Evolutionary conservation across 1,140 invertebrate genomes (phyloP), one percentile per base, ranked within the genome.

Genomic region (Coenobita brevimanus): DNA sequence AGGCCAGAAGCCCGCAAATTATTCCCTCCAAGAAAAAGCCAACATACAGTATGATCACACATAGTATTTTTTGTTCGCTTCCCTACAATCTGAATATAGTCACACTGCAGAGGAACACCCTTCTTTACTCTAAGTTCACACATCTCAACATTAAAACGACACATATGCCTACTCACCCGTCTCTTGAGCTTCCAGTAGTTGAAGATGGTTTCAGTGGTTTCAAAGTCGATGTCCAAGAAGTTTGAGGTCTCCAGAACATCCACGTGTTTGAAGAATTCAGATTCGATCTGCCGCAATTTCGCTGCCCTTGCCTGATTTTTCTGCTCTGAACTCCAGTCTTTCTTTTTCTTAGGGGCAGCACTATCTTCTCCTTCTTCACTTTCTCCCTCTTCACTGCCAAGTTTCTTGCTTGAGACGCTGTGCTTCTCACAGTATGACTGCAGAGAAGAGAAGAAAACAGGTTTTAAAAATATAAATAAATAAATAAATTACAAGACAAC

Each of bases 101-200:
- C n/a, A n/a, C n/a, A n/a, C n/a, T n/a, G n/a, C n/a, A n/a, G n/a
- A n/a, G n/a, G n/a, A n/a, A n/a, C n/a, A n/a, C n/a, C n/a, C n/a
- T n/a, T n/a, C n/a, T n/a, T n/a, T n/a, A n/a, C n/a, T n/a, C n/a
- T n/a, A n/a, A n/a, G n/a, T n/a, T n/a, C n/a, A n/a, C n/a, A n/a
- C n/a, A n/a, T n/a, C n/a, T n/a, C n/a, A n/a, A n/a, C n/a, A n/a
- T n/a, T 24, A 69, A 69, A 27, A 27, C 13, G 1, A 76, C 0
- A 27, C 38, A 17, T 43, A 15, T 13, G 21, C 80, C n/a, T 30
- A 91, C 82, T 91, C 91, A 93, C 93, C 91, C 91, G 92, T 92
- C 98, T 94, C 92, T 99, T 99, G 33, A 99, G 93, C 92, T 98
- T 98, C 98, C 98, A 99, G 92, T 98, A 99, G 92, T 97, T 96